Percentiles rank a stretch among this genome's conserved stretches.
These are phyloP conservation scores for Coryphaenoides rupestris DNA, from an alignment of 2,113 vertebrate genomes.

Conservation along the genomic window DNA sequence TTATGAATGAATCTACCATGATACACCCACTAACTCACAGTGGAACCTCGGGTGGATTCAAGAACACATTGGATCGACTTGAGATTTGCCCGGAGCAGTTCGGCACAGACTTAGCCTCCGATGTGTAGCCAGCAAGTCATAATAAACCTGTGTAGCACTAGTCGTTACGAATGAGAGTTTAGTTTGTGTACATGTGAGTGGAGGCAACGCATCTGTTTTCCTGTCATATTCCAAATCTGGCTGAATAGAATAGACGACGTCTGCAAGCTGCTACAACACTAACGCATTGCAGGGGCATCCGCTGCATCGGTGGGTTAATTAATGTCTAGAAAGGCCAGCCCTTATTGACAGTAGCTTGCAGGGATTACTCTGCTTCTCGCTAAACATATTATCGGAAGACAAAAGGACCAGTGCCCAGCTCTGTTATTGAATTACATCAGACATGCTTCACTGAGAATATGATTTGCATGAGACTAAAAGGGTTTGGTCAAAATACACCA, in stretches of 20 bases:
- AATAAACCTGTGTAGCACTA: too few relatives aligned
- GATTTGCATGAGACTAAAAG: constrained; percentile 57
- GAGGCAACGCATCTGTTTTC: background rate
- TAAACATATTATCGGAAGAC: constrained; percentile 78
- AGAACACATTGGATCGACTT: too few relatives aligned
- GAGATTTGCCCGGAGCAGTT: too few relatives aligned
- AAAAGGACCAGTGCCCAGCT: constrained; percentile 57
- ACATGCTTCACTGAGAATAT: constrained; percentile 51
- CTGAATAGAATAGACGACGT: background rate
- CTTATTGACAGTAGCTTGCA: constrained; percentile 53
- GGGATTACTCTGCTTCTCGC: constrained; percentile 55
- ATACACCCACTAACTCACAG: too few relatives aligned
- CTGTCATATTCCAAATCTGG: background rate
- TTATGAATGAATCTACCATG: background rate
- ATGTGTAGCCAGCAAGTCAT: too few relatives aligned
- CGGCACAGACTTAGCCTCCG: too few relatives aligned
- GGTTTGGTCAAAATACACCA: constrained; percentile 30
- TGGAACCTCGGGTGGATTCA: too few relatives aligned
- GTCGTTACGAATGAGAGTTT: too few relatives aligned
- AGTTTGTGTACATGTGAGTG: too few relatives aligned
- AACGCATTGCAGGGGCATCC: background rate
- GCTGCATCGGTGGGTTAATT: constrained; percentile 57
- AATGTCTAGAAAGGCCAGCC: constrained; percentile 47
- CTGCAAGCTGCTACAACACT: background rate
- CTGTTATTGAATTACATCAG: constrained; percentile 63